Evolutionary conservation across 2,113 vertebrate genomes (phyloP), one percentile per base, ranked within the genome.

Genomic region (Gopherus evgoodei): DNA sequence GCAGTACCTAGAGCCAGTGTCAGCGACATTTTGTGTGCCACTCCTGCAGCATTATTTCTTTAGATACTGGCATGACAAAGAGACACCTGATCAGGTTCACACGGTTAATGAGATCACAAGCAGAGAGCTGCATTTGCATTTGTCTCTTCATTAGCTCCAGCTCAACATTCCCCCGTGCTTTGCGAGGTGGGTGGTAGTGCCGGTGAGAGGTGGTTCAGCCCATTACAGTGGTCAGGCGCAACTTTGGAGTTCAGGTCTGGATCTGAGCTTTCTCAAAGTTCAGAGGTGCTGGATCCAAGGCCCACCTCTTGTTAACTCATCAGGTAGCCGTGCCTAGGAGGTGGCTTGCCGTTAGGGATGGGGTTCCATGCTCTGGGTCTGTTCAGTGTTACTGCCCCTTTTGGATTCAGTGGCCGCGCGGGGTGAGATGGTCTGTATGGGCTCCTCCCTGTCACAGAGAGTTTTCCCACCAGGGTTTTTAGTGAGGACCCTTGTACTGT

Each of bases 221-320:
- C 31, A 0, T 0, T 27, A 6, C 0, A 35, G 27, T 53, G 44
- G 38, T 0, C 0, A 17, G 76, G n/a, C 75, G 38, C 65, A 75
- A n/a, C 88, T 0, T 0, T 11, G 59, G 42, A 65, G 52, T 76
- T 88, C 72, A 76, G 59, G 83, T 90, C 85, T n/a, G 0, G 3
- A 13, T 5, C 4, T 78, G 59, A 94, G 35, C 87, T 62, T 87
- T 83, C 54, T 22, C 76, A 8, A 56, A 3, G 1, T 6, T 85
- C 91, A 47, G 38, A 50, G 44, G 42, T 19, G 9, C 7, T 16
- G 86, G 91, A 35, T 52, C n/a, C n/a, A 25, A 22, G 22, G 22
- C 21, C 11, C 72, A 42, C 11, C 6, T 27, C 42, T 27, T 24
- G 12, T 11, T 59, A 59, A 29, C 13, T 27, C 57, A 27, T 59